Conservation (phyloP, 2,113 vertebrate species). For the Calyptomena viridis region DNA sequence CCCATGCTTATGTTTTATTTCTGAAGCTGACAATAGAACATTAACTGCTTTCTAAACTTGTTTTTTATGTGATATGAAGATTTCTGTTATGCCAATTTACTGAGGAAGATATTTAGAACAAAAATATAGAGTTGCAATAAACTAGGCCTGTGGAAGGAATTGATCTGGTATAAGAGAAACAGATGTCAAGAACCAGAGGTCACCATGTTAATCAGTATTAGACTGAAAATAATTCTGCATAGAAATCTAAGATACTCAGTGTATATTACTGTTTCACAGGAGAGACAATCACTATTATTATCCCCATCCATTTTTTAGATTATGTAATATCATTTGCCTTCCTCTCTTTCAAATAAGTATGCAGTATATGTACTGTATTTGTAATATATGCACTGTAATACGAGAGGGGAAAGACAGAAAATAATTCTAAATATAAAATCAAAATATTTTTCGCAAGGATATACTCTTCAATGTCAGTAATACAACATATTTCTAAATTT, state of each 20-base stretch:
- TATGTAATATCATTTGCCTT: neutral
- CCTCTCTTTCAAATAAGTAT: neutral
- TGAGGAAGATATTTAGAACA: neutral
- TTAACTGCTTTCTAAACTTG: neutral
- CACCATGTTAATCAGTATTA: neutral
- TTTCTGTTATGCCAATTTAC: neutral
- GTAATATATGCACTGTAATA: neutral
- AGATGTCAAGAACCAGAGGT: neutral
- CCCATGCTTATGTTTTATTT: neutral
- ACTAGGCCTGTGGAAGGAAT: neutral
- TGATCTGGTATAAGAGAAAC: neutral
- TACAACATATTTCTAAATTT: neutral
- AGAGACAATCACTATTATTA: neutral
- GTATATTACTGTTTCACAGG: neutral
- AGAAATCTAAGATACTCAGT: neutral
- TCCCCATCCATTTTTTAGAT: neutral
- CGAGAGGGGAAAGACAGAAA: neutral
- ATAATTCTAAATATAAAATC: neutral
- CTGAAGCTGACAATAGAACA: neutral
- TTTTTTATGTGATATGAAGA: neutral
- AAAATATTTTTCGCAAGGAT: neutral
- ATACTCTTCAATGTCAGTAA: neutral
- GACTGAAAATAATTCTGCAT: neutral
- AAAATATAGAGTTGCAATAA: neutral
- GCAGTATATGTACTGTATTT: neutral